Evolutionary conservation across 2,113 vertebrate species (phyloP).

Genomic region (Cavia aperea): DNA sequence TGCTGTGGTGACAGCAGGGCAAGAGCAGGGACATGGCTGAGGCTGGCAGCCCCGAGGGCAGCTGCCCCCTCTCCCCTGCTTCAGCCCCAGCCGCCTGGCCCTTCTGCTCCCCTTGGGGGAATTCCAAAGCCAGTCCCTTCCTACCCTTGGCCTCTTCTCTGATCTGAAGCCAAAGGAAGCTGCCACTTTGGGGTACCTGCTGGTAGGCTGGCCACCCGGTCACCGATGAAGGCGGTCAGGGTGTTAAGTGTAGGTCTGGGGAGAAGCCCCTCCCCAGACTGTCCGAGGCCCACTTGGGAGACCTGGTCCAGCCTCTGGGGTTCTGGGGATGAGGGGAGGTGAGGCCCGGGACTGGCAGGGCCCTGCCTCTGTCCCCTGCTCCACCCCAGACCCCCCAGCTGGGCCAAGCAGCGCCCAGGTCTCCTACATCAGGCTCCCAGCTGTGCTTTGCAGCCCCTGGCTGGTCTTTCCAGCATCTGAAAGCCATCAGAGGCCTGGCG

Average conservation of each 20-base stretch:
- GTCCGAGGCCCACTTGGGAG: background rate
- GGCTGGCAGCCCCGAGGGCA: background rate
- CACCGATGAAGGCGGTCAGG: fast-evolving
- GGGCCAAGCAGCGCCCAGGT: fast-evolving
- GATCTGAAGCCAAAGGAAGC: fast-evolving
- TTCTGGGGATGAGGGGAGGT: background rate
- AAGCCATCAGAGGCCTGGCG: background rate
- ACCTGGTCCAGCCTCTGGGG: background rate
- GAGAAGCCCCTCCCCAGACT: background rate
- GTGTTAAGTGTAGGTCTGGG: background rate
- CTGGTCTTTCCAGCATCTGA: constrained; percentile 25
- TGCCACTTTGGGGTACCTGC: background rate
- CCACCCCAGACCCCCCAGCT: fast-evolving
- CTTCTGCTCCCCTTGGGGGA: background rate
- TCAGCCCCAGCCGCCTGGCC: background rate
- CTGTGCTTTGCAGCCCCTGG: background rate
- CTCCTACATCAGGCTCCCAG: background rate
- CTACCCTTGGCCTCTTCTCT: fast-evolving
- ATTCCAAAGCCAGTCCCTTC: background rate
- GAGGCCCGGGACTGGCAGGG: background rate
- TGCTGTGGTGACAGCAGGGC: constrained; percentile 38
- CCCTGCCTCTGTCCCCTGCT: background rate
- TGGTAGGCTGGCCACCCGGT: fast-evolving
- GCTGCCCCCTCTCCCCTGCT: background rate
- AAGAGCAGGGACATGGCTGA: background rate